phyloP scores from a whole-genome alignment of 1,140 invertebrate species.

The Aphis craccivora region DNA sequence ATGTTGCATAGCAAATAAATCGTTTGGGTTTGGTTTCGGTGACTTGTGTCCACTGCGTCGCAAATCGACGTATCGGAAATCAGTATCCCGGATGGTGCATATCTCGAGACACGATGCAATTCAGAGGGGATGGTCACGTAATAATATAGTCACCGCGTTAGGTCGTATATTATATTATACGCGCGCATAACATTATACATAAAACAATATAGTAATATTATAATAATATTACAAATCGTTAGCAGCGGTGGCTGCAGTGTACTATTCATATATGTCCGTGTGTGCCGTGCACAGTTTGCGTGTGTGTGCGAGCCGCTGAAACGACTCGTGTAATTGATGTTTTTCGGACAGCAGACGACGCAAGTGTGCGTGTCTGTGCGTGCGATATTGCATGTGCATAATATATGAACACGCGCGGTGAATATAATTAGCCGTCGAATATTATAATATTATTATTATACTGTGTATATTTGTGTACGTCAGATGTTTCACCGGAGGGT shows the following conservation, averaged over 20 bases:
- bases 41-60: too few species aligned
- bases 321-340: conserved; percentile 38
- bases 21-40: too few species aligned
- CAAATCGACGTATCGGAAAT: too few species aligned
- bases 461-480: not conserved
- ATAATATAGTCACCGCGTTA: too few species aligned
- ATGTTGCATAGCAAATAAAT: too few species aligned
- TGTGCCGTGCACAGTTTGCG: too few species aligned
- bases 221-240: not conserved
- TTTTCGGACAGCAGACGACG: conserved; percentile 25
- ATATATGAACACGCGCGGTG: conserved; percentile 16
- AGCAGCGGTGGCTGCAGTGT: not conserved
- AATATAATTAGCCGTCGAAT: conserved; percentile 51
- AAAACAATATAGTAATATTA: too few species aligned
- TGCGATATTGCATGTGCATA: conserved; percentile 36
- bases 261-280: not conserved
- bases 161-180: not conserved
- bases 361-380: not conserved
- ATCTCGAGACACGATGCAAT: too few species aligned
- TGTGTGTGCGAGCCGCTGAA: not conserved
- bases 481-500: conserved; percentile 21
- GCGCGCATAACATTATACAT: not conserved
- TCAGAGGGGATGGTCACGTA: too few species aligned
- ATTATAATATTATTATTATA: conserved; percentile 6
- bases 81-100: too few species aligned